Percentiles rank a stretch among this genome's conserved stretches.
Evolutionary conservation across 2,797 vertebrate species (phyloP).

Genomic region (Austrolebias charrua): DNA sequence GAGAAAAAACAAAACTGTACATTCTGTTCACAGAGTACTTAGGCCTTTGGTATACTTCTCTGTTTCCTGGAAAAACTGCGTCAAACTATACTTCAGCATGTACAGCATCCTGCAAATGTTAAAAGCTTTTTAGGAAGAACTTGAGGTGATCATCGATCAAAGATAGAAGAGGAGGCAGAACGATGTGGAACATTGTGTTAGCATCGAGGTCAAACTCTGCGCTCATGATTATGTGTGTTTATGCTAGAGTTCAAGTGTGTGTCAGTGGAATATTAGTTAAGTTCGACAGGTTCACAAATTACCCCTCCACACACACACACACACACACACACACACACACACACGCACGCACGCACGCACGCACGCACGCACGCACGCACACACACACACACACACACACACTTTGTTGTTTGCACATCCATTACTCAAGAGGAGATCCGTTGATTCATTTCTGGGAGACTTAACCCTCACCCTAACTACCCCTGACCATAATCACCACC

Average conservation of each 20-base stretch:
- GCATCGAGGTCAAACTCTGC: constrained; percentile 8
- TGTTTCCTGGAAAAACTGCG: constrained; percentile 17
- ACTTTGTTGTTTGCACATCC: constrained; percentile 5
- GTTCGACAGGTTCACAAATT: constrained; percentile 25
- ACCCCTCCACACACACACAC: neutral
- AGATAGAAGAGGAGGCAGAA: constrained; percentile 22
- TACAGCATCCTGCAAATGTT: constrained; percentile 5
- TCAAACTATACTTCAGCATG: constrained; percentile 13
- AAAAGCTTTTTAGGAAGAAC: constrained; percentile 12
- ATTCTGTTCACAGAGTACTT: neutral
- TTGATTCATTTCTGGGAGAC: constrained; percentile 18
- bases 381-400: neutral
- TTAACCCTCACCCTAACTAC: neutral
- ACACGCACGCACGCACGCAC: no score
- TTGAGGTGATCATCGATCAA: constrained; percentile 12
- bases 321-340: neutral
- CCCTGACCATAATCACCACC: constrained; percentile 18
- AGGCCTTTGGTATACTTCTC: constrained; percentile 15
- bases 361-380: neutral
- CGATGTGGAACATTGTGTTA: constrained; percentile 12
- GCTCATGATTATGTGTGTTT: constrained; percentile 5
- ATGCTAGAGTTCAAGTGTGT: constrained; percentile 13
- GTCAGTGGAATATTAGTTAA: constrained; percentile 28
- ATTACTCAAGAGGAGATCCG: constrained; percentile 4
- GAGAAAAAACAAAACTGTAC: constrained; percentile 7